Percentiles rank a stretch among this genome's conserved stretches.
Evolutionary conservation across 2,888 invertebrate genomes (phyloP).

Genomic region (Chloroclystis v-ata): DNA sequence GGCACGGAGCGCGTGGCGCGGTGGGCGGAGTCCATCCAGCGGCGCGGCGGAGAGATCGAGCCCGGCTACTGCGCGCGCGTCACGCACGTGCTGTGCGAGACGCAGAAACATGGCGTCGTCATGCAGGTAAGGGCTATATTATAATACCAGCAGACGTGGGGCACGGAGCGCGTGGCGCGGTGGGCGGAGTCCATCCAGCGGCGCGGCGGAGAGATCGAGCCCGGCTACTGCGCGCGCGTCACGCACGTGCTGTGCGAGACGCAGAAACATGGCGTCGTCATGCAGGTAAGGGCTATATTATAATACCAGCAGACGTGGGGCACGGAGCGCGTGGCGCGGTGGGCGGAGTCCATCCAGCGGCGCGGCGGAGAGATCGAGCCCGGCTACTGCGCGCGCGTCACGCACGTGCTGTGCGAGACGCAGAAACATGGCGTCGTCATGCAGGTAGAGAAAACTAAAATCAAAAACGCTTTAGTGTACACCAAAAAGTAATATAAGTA

Average conservation of each 20-base stretch:
- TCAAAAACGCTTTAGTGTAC: too few relatives aligned
- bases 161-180: slow-evolving; percentile 59
- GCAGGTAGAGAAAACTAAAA: slow-evolving; percentile 81
- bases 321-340: slow-evolving; percentile 69
- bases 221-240: slow-evolving; percentile 88
- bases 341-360: slow-evolving; percentile 85
- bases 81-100: slow-evolving; percentile 94
- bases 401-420: slow-evolving; percentile 94
- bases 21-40: slow-evolving; percentile 85
- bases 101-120: slow-evolving; percentile 93
- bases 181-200: slow-evolving; percentile 87
- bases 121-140: slow-evolving; percentile 85
- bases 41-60: slow-evolving; percentile 93
- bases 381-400: slow-evolving; percentile 90
- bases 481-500: too few relatives aligned
- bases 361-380: slow-evolving; percentile 93
- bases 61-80: slow-evolving; percentile 89
- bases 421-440: slow-evolving; percentile 94
- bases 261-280: slow-evolving; percentile 92
- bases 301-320: not conserved
- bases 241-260: slow-evolving; percentile 96
- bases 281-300: slow-evolving; percentile 83
- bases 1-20: slow-evolving; percentile 59
- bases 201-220: slow-evolving; percentile 93
- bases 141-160: not conserved